phyloP scores from a whole-genome alignment of 2,113 vertebrate genomes.

The Etheostoma spectabile region DNA sequence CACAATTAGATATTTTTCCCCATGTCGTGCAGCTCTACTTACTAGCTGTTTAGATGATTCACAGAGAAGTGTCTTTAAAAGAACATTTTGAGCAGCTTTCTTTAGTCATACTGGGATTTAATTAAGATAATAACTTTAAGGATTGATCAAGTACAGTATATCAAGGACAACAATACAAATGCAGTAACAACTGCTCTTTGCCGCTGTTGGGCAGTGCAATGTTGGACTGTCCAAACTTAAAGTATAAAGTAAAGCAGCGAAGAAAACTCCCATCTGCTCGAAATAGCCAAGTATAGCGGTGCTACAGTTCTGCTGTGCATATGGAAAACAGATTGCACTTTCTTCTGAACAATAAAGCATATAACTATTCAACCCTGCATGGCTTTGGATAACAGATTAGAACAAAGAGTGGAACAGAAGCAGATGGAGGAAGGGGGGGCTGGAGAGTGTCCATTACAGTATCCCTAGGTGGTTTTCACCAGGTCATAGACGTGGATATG shows the following conservation, averaged over 20 bases:
- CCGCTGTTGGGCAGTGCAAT: constrained; percentile 44
- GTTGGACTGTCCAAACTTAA: constrained; percentile 45
- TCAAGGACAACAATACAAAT: constrained; percentile 32
- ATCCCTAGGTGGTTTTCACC: constrained; percentile 86
- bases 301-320: constrained; percentile 76
- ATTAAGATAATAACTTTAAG: constrained; percentile 35
- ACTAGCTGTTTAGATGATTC: constrained; percentile 5
- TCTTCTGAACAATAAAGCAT: constrained; percentile 59
- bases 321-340: constrained; percentile 66
- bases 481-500: constrained; percentile 89
- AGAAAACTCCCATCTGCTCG: constrained; percentile 38
- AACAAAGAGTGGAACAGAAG: constrained; percentile 53
- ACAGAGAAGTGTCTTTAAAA: constrained; percentile 34
- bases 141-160: constrained; percentile 26
- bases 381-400: constrained; percentile 50
- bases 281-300: constrained; percentile 59
- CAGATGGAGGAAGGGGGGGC: constrained; percentile 29
- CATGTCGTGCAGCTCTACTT: neutral
- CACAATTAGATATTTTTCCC: too few relatives aligned
- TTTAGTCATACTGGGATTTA: constrained; percentile 27
- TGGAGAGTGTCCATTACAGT: constrained; percentile 44
- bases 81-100: constrained; percentile 37
- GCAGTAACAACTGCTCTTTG: constrained; percentile 34
- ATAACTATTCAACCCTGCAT: constrained; percentile 49
- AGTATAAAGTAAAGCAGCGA: constrained; percentile 60